phyloP scores from a whole-genome alignment of 2,888 invertebrate genomes.

The Drosophila robusta region DNA sequence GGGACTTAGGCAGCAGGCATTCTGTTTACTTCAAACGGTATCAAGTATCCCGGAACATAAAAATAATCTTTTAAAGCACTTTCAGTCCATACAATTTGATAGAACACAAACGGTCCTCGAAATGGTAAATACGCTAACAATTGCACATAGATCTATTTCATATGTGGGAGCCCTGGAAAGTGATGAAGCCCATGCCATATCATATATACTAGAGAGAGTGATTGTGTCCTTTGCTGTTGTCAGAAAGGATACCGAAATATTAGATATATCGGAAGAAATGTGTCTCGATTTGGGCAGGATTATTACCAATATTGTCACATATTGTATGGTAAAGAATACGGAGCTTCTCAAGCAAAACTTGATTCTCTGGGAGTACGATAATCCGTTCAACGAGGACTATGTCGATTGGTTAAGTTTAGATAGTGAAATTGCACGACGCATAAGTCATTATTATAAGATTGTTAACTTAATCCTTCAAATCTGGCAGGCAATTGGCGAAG shows the following conservation, averaged over 20 bases:
- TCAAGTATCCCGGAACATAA: not conserved
- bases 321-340: not conserved
- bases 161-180: not conserved
- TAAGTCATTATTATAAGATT: not conserved
- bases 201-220: constrained; percentile 7
- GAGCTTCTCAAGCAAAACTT: not conserved
- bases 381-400: constrained; percentile 1
- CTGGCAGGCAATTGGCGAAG: constrained; percentile 6
- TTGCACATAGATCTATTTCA: not conserved
- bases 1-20: constrained; percentile 21
- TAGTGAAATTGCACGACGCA: constrained; percentile 1
- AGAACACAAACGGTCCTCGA: not conserved
- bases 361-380: not conserved
- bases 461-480: constrained; percentile 6
- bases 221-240: constrained; percentile 1
- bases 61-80: not conserved
- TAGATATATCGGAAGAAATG: constrained; percentile 17
- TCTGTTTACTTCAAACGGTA: constrained; percentile 22
- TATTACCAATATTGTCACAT: constrained; percentile 24
- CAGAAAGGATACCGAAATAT: constrained; percentile 25
- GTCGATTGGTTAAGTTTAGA: constrained; percentile 33
- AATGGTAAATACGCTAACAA: constrained; percentile 23
- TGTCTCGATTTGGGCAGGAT: not conserved
- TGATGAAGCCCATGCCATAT: constrained; percentile 5
- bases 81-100: not conserved